These are phyloP conservation scores for Phengaris alcon DNA, from an alignment of 2,888 invertebrate genomes.

Conservation along the genomic window DNA sequence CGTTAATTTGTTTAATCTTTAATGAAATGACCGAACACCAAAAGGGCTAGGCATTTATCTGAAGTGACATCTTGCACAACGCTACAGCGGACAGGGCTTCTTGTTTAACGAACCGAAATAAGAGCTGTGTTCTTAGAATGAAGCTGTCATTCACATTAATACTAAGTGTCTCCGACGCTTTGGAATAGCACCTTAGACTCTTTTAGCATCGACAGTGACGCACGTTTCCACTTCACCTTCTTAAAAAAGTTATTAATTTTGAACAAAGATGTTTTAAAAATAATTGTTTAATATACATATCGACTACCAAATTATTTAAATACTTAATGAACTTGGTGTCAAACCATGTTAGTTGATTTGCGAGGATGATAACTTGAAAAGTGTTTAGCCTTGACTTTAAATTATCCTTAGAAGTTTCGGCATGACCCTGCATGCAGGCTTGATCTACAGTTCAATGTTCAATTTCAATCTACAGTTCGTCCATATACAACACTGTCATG, in stretches of 20 bases:
- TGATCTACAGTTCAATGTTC: too few species aligned
- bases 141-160: conserved; percentile 58
- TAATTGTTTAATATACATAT: too few species aligned
- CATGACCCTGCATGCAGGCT: too few species aligned
- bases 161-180: conserved; percentile 59
- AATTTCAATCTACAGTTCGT: too few species aligned
- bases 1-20: conserved; percentile 41
- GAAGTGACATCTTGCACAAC: conserved; percentile 41
- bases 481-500: too few species aligned
- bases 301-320: too few species aligned
- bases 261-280: too few species aligned
- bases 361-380: too few species aligned
- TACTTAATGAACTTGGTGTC: too few species aligned
- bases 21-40: conserved; percentile 48
- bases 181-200: conserved; percentile 46
- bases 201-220: conserved; percentile 41
- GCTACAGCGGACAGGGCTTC: conserved; percentile 44
- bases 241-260: neutral
- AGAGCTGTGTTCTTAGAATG: conserved; percentile 49
- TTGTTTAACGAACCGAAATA: conserved; percentile 52
- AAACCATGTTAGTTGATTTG: too few species aligned
- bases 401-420: too few species aligned
- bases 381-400: too few species aligned
- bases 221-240: conserved; percentile 44
- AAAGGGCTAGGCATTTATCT: conserved; percentile 40